Conservation (phyloP, 2,797 vertebrate species). For the Aphelocoma californica region DNA sequence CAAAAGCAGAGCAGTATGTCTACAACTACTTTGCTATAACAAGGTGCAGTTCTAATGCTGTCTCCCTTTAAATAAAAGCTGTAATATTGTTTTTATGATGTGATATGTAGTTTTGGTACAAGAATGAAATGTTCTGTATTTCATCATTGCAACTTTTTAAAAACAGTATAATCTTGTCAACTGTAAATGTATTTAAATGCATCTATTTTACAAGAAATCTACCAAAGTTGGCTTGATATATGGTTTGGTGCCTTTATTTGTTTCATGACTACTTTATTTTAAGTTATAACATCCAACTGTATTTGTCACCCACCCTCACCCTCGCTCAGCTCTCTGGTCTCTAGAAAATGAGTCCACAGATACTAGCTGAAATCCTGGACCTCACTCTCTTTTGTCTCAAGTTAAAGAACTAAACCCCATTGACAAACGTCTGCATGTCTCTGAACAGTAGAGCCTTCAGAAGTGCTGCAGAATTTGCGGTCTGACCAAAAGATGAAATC, state of each 20-base stretch:
- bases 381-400: background rate
- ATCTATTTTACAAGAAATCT: slow-evolving; percentile 54
- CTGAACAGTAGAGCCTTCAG: background rate
- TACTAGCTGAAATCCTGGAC: background rate
- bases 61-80: slow-evolving; percentile 21
- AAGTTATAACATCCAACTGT: background rate
- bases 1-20: background rate
- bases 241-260: slow-evolving; percentile 24
- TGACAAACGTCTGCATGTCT: rapidly evolving
- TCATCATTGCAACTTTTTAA: slow-evolving; percentile 34
- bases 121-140: slow-evolving; percentile 34
- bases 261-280: background rate
- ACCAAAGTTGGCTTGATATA: slow-evolving; percentile 25
- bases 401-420: background rate
- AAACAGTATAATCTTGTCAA: slow-evolving; percentile 37
- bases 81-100: background rate
- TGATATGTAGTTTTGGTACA: slow-evolving; percentile 64
- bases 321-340: background rate
- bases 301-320: background rate
- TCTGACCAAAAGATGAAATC: background rate
- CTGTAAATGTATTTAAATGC: slow-evolving; percentile 57
- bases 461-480: background rate
- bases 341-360: background rate
- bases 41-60: background rate
- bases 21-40: background rate